phyloP scores from a whole-genome alignment of 2,888 invertebrate genomes.

The Lithodes maja region DNA sequence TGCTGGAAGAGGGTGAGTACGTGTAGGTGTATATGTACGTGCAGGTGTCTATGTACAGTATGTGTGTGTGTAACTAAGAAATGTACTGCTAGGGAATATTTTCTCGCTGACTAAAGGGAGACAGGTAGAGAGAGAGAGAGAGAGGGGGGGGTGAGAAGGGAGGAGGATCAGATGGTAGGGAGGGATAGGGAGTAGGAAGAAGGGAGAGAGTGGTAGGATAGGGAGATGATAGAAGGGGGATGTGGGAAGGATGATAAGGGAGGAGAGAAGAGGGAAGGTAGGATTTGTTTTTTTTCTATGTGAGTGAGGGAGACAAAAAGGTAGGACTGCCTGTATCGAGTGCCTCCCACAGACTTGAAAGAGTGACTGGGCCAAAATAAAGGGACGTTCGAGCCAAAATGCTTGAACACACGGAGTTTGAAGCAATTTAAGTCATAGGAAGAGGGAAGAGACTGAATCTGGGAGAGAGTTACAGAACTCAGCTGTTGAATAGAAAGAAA shows the following conservation, averaged over 20 bases:
- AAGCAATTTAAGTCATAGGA: no score
- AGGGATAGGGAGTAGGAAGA: neutral
- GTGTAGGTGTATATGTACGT: neutral
- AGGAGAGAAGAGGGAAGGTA: neutral
- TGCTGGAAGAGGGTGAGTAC: neutral
- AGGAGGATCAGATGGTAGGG: no score
- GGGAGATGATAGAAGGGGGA: neutral
- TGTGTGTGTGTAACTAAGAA: constrained; percentile 14
- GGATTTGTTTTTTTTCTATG: neutral
- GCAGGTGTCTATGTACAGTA: neutral
- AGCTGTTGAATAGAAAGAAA: no score
- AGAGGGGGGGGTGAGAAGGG: neutral
- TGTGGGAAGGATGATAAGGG: no score
- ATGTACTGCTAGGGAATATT: constrained; percentile 7
- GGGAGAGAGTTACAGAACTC: no score
- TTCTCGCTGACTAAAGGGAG: constrained; percentile 3
- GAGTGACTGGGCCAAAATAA: no score
- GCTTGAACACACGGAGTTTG: no score
- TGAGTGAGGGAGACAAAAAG: no score
- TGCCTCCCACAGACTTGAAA: no score
- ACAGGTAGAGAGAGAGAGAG: neutral
- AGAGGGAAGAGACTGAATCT: no score
- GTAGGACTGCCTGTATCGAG: no score
- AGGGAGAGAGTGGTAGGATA: neutral
- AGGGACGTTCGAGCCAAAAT: no score